These are phyloP conservation scores for Trichechus manatus DNA, from an alignment of 2,113 vertebrate genomes.

Conservation along the genomic window DNA sequence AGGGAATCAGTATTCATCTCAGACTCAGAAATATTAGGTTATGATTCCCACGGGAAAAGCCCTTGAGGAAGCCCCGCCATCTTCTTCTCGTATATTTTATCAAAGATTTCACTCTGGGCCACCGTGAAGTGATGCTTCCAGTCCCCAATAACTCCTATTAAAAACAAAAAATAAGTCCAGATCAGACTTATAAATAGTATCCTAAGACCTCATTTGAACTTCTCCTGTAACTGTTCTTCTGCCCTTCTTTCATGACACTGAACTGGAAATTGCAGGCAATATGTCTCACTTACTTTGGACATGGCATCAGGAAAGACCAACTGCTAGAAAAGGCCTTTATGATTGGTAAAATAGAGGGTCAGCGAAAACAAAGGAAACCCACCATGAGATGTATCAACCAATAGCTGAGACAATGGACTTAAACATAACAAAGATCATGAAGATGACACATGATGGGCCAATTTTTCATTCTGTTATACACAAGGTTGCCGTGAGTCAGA, in stretches of 20 bases:
- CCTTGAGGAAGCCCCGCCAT: slow-evolving; percentile 78
- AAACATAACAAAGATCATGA: not conserved
- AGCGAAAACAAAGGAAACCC: not conserved
- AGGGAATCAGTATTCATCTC: not conserved
- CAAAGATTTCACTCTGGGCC: slow-evolving; percentile 85
- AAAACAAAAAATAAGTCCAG: not conserved
- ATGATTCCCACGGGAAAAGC: slow-evolving; percentile 83
- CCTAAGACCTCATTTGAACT: too few relatives aligned
- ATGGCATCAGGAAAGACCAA: not conserved
- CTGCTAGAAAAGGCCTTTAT: not conserved
- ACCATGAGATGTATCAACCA: not conserved
- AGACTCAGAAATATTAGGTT: not conserved
- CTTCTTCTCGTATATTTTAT: slow-evolving; percentile 82
- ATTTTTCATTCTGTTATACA: not conserved
- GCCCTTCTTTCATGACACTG: too few relatives aligned
- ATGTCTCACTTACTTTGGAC: not conserved
- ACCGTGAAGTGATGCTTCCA: slow-evolving; percentile 91
- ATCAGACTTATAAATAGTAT: not conserved
- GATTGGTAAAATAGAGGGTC: not conserved
- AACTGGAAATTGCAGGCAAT: not conserved
- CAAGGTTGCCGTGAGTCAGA: not conserved
- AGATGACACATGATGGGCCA: not conserved
- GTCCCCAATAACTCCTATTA: slow-evolving; percentile 88
- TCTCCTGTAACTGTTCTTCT: too few relatives aligned
- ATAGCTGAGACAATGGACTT: not conserved